Evolutionary conservation across 2,888 invertebrate genomes (phyloP), one percentile per base, ranked within the genome.

Genomic region (Cynaeus angustus): DNA sequence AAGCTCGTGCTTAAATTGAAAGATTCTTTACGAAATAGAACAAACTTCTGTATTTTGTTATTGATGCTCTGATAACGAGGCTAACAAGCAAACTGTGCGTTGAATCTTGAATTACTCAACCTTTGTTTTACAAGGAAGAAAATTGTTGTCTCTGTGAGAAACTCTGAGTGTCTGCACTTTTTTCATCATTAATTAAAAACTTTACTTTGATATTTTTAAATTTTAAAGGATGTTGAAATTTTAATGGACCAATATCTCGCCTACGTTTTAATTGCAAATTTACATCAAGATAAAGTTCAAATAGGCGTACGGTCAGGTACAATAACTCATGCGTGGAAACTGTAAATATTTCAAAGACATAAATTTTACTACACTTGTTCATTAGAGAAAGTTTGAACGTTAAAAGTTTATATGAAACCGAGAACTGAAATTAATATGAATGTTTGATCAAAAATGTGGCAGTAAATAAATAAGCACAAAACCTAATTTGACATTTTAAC

Each of bases 51-150:
- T 52, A 71, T 71, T 66, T 65, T 58, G 71, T 67, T 71, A 71
- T 68, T 68, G 71, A 71, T 70, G 66, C 65, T 66, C 21, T 59
- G 59, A 46, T 59, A 59, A 46, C 59, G 65, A 64, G 65, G 68
- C 67, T 71, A 71, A 71, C 71, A 71, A 71, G 64, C 68, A 59
- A 65, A 68, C 65, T 59, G 67, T 65, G 58, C 71, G 53, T 67
- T 55, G 65, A 71, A 68, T 65, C 45, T 67, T 59, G 65, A 71
- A 68, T 65, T 37, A 43, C 48, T 48, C 48, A 64, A 62, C 37
- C 55, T 46, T 53, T 56, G 14, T 41, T 37, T 59, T 45, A 45
- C 12, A 43, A 14, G 28, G 26, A 58, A 26, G 28, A 28, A 37
- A 21, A 59, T 46, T 46, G 45, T 45, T 46, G 45, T 46, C 59